These are phyloP conservation scores for Scaptomyza cyrtandrae DNA, from an alignment of 2,888 invertebrate species.

Conservation along the genomic window DNA sequence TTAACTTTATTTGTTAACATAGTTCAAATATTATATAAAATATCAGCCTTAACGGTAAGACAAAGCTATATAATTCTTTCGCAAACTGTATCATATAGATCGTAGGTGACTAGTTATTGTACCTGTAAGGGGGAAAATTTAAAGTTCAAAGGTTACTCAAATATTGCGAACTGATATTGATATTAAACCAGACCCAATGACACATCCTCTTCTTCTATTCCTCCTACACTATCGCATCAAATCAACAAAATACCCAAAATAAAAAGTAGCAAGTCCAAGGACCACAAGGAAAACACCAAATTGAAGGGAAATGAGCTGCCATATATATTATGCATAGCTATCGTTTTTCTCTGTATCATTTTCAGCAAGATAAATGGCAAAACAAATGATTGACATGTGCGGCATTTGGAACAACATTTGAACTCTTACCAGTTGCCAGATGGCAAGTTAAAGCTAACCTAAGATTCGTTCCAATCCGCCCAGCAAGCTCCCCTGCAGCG, in stretches of 20 bases:
- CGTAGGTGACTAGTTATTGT: no score
- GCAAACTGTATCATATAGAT: no score
- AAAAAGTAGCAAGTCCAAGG: slow-evolving; percentile 5
- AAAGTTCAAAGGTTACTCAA: background rate
- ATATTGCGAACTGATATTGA: no score
- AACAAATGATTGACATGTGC: slow-evolving; percentile 82
- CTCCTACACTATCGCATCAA: slow-evolving; percentile 13
- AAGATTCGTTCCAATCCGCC: slow-evolving; percentile 17
- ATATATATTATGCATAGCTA: slow-evolving; percentile 71
- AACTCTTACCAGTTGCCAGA: slow-evolving; percentile 42
- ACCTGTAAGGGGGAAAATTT: background rate
- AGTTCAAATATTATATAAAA: no score
- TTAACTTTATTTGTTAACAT: no score
- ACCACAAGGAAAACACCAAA: slow-evolving; percentile 11
- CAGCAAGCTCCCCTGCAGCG: slow-evolving; percentile 40
- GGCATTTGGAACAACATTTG: slow-evolving; percentile 59
- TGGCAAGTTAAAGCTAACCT: slow-evolving; percentile 50
- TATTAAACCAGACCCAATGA: background rate
- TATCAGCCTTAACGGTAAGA: no score
- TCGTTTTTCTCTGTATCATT: slow-evolving; percentile 36
- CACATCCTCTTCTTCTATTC: background rate
- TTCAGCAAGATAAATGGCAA: slow-evolving; percentile 68
- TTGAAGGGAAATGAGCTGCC: slow-evolving; percentile 55
- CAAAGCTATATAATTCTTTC: background rate
- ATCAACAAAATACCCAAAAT: slow-evolving; percentile 7